Evolutionary conservation across 2,888 invertebrate genomes (phyloP).

Genomic region (Chaitophorus viminalis): DNA sequence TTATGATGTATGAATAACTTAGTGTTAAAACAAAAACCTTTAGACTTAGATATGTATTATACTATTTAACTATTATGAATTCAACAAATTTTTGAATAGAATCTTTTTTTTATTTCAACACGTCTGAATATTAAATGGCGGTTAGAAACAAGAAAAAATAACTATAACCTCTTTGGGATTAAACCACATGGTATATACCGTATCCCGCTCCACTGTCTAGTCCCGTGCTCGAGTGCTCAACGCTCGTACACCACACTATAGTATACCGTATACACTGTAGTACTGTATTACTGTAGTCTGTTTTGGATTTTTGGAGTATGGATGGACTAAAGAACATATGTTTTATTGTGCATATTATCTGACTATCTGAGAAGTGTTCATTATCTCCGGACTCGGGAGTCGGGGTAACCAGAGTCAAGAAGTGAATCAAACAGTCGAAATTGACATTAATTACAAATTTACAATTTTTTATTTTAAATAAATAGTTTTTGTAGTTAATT

Average conservation of each 20-base stretch:
- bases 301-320: too few species aligned
- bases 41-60: too few species aligned
- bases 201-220: too few species aligned
- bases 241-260: too few species aligned
- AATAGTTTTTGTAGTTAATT: slow-evolving; percentile 37
- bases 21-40: too few species aligned
- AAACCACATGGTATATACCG: slow-evolving; percentile 35
- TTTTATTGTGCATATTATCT: slow-evolving; percentile 59
- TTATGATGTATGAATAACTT: too few species aligned
- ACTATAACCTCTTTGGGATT: slow-evolving; percentile 41
- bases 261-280: too few species aligned
- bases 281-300: too few species aligned
- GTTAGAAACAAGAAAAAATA: neutral
- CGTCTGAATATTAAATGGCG: neutral
- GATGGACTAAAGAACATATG: slow-evolving; percentile 33
- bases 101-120: too few species aligned
- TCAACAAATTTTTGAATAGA: too few species aligned
- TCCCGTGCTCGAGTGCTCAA: too few species aligned
- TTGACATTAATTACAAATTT: slow-evolving; percentile 39
- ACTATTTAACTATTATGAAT: too few species aligned
- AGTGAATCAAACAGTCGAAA: slow-evolving; percentile 44
- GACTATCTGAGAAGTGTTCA: slow-evolving; percentile 51
- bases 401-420: slow-evolving; percentile 43
- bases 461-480: neutral
- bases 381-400: slow-evolving; percentile 48